Conservation (phyloP, 2,888 invertebrate genomes). For the Phasia obesa region DNA sequence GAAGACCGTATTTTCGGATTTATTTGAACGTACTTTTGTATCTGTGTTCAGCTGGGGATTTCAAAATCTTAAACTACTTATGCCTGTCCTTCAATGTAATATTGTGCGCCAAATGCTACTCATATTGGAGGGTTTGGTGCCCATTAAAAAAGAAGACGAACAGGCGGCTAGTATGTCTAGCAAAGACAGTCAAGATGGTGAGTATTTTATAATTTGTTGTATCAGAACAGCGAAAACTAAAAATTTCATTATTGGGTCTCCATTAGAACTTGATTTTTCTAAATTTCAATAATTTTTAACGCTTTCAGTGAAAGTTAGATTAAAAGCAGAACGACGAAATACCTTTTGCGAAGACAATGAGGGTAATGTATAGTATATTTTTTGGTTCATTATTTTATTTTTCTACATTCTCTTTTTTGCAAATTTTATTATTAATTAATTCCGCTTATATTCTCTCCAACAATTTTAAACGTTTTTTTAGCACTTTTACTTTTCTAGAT, state of each 20-base stretch:
- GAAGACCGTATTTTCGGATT: conserved; percentile 86
- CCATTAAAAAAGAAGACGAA: conserved; percentile 86
- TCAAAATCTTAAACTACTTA: conserved; percentile 91
- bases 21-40: conserved; percentile 90
- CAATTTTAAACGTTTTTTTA: too few species aligned
- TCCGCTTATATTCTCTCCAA: background rate
- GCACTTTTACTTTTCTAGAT: too few species aligned
- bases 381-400: conserved; percentile 10
- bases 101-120: conserved; percentile 93
- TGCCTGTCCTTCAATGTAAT: conserved; percentile 95
- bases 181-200: conserved; percentile 83
- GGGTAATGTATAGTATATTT: conserved; percentile 78
- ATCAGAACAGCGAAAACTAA: background rate
- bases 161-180: conserved; percentile 83
- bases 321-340: conserved; percentile 76
- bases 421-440: too few species aligned
- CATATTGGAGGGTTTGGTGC: conserved; percentile 93
- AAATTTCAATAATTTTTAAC: conserved; percentile 26
- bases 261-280: conserved; percentile 13
- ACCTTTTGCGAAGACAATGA: conserved; percentile 78
- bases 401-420: conserved; percentile 20
- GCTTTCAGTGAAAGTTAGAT: conserved; percentile 66
- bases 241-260: background rate
- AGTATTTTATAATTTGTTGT: conserved; percentile 72
- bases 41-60: conserved; percentile 91